Percentiles rank a stretch among this genome's conserved stretches.
These are phyloP conservation scores for Acanthurus leucopareius DNA, from an alignment of 2,797 vertebrate genomes.

Conservation along the genomic window DNA sequence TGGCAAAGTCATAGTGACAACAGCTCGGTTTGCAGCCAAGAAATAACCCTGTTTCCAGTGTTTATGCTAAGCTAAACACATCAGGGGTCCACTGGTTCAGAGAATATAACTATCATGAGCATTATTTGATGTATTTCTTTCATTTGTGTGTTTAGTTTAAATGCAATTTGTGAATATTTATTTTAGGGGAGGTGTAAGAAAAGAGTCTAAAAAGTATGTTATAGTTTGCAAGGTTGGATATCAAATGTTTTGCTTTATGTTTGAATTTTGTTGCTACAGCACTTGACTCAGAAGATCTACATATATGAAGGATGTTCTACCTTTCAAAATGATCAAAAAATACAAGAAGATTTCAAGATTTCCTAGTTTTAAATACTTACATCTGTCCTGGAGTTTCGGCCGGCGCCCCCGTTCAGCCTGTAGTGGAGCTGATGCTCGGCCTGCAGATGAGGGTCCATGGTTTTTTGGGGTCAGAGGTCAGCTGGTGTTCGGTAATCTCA, in stretches of 20 bases:
- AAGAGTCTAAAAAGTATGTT: too few species aligned
- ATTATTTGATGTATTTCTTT: too few species aligned
- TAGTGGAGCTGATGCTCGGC: constrained; percentile 63
- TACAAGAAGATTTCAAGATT: neutral
- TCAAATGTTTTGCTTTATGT: neutral
- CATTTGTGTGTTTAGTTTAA: too few species aligned
- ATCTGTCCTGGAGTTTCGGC: constrained; percentile 38
- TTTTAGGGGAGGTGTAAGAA: too few species aligned
- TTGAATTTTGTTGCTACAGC: neutral
- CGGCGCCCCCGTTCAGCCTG: constrained; percentile 64
- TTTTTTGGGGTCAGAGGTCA: constrained; percentile 62
- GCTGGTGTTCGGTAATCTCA: constrained; percentile 54
- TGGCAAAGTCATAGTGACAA: neutral
- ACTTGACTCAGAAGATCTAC: neutral
- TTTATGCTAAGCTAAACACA: neutral
- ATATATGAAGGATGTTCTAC: neutral
- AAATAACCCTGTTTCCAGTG: neutral
- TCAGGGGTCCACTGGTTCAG: too few species aligned
- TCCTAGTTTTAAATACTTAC: constrained; percentile 62
- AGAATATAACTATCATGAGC: too few species aligned
- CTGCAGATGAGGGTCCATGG: constrained; percentile 74
- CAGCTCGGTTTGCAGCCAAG: neutral
- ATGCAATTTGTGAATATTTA: too few species aligned
- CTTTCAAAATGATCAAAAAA: neutral
- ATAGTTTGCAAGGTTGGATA: too few species aligned